These are phyloP conservation scores for Brachystomella parvula DNA, from an alignment of 1,140 invertebrate genomes.

Conservation along the genomic window DNA sequence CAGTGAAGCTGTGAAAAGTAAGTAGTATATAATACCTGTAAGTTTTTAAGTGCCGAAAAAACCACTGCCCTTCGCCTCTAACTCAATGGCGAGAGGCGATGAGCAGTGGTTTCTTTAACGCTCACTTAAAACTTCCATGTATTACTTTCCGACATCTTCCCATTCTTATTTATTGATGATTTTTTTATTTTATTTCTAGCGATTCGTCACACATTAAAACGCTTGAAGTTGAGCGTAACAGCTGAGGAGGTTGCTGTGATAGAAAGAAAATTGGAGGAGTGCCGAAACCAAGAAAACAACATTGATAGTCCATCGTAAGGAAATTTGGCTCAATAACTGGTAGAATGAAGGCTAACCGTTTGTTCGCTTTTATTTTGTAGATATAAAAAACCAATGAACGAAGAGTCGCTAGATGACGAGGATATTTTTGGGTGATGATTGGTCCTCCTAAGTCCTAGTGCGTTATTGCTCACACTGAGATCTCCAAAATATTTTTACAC, in stretches of 20 bases:
- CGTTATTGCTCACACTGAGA: no score
- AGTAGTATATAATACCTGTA: no score
- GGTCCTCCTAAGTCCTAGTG: no score
- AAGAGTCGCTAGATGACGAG: constrained; percentile 42
- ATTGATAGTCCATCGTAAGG: constrained; percentile 8
- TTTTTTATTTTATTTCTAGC: constrained; percentile 4
- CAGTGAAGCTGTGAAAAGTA: constrained; percentile 79
- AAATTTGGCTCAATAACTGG: not conserved
- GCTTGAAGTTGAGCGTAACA: not conserved
- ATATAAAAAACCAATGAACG: constrained; percentile 26
- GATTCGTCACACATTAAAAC: constrained; percentile 24
- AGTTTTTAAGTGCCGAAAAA: no score
- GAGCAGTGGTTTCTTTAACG: no score
- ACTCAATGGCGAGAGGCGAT: no score
- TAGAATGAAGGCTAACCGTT: not conserved
- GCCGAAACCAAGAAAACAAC: not conserved
- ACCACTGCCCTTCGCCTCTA: no score
- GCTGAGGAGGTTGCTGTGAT: not conserved
- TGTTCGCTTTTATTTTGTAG: not conserved
- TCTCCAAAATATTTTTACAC: no score
- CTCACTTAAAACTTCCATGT: no score
- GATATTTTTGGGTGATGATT: constrained; percentile 57
- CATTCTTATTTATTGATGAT: not conserved
- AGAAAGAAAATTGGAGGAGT: constrained; percentile 10
- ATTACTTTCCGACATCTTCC: no score